Base-by-base conservation (phyloP, 2,797 vertebrate genomes). In the Anniella stebbinsi region DNA sequence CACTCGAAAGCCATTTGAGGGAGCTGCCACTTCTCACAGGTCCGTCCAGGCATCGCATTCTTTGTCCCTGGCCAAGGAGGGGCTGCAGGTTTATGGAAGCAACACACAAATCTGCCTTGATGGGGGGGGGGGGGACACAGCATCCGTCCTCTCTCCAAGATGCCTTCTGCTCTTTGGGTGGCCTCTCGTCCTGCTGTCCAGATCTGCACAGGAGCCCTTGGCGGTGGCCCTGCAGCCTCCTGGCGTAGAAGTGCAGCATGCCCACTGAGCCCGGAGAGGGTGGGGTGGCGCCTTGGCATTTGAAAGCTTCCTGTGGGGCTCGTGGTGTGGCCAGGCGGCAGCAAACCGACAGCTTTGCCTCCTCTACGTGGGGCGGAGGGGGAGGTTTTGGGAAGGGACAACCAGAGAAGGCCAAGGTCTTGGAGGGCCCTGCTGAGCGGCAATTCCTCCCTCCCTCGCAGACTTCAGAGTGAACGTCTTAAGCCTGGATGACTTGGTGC, bases 391-490 rank as follows among this genome's bases (percentile, higher is more conserved):
- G 25, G 28, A 83, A 41, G 38, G 12, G 57, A 2, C 28, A 23
- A 28, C 25, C 8, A 9, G 18, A 6, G 1, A 21, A n/a, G 33
- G 51, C 17, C 13, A 4, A 0, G 9, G 10, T 3, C 51, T 23
- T 1, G 0, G 0, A 23, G 21, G 54, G 1, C 76, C 9, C 7
- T 0, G 33, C 51, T 48, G n/a, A 76, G 15, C 67, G 4, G 0
- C 0, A 0, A 0, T 18, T 2, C 88, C 18, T 80, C 70, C 23
- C 38, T 87, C 78, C 2, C 69, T 95, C 95, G 73, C 97, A 99
- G 98, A 97, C 83, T 98, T 99, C 93, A 97, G 96, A 93, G 90
- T 98, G 25, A 99, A 99, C 70, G 88, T 99, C 81, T 95, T 98
- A 96, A 98, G 97, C 30, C 94, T 99, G 21, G 98, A 99, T 12